Evolutionary conservation across 1,140 invertebrate species (phyloP).

Genomic region (Drosophila nigrodunni): DNA sequence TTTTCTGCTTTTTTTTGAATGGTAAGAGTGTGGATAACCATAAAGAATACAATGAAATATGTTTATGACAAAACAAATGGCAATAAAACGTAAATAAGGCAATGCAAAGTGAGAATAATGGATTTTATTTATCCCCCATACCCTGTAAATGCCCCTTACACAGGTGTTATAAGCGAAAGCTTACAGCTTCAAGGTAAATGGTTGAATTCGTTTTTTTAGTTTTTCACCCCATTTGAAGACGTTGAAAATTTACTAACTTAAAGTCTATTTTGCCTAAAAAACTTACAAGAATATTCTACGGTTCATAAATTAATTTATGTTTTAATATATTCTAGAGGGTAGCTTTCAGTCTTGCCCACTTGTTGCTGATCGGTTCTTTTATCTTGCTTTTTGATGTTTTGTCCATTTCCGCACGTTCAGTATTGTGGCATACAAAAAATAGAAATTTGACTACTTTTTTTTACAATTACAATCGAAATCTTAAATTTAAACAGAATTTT

Average conservation of each 20-base stretch:
- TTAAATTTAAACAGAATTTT: too few species aligned
- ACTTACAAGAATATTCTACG: background rate
- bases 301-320: background rate
- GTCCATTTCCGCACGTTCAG: constrained; percentile 1
- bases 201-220: too few species aligned
- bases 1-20: too few species aligned
- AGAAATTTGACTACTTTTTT: background rate
- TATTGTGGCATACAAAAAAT: background rate
- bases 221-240: too few species aligned
- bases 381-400: constrained; percentile 5
- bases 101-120: constrained; percentile 55
- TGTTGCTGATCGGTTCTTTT: background rate
- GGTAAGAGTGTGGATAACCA: constrained; percentile 33
- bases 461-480: too few species aligned
- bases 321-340: background rate
- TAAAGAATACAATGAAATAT: constrained; percentile 64
- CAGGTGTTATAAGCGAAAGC: background rate
- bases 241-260: too few species aligned
- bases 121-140: constrained; percentile 19
- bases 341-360: background rate
- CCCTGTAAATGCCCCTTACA: background rate
- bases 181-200: too few species aligned
- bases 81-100: constrained; percentile 65
- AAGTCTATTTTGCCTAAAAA: too few species aligned
- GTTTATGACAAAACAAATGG: constrained; percentile 78